Evolutionary conservation across 2,797 vertebrate genomes (phyloP), one percentile per base, ranked within the genome.

Genomic region (Zenarchopterus dispar): DNA sequence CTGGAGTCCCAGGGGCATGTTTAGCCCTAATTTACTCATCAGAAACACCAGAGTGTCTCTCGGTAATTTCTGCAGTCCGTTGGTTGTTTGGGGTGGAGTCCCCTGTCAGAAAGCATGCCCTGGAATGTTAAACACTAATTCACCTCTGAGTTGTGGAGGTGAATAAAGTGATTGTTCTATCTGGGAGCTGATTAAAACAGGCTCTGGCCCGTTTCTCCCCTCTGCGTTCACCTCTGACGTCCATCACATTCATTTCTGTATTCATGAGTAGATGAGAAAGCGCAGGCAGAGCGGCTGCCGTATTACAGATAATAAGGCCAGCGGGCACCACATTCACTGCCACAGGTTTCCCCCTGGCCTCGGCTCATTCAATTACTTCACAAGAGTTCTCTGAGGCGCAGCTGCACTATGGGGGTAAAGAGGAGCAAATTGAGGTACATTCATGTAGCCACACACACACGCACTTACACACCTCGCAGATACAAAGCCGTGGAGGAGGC

Each of bases 91-190:
- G 80, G 84, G 79, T 67, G 84, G 85, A 75, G 84, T 84, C 85
- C 82, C 77, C 81, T 65, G 84, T 87, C 84, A 67, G 84, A 84
- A 88, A 85, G 83, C 91, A 91, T 92, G 91, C 90, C 89, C 84
- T 90, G 91, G 92, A 93, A 93, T 92, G 90, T 91, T 90, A 92
- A 92, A 91, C 82, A 85, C 78, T 90, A 88, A 92, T 92, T 92
- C 89, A 91, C 87, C 88, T 88, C 85, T 75, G 88, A 81, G 85
- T 82, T 81, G 66, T 68, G 72, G 89, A 91, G 89, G 88, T 90
- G 89, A 84, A 90, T 87, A 80, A 91, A 91, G 85, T 80, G 89
- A 92, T 90, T 91, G 89, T 89, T 92, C 90, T 88, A 90, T 92
- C 89, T 88, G 86, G 79, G 67, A 86, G 88, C 87, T 92, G 88